These are phyloP conservation scores for Rhodophaea formosa DNA, from an alignment of 2,888 invertebrate species.

Conservation along the genomic window DNA sequence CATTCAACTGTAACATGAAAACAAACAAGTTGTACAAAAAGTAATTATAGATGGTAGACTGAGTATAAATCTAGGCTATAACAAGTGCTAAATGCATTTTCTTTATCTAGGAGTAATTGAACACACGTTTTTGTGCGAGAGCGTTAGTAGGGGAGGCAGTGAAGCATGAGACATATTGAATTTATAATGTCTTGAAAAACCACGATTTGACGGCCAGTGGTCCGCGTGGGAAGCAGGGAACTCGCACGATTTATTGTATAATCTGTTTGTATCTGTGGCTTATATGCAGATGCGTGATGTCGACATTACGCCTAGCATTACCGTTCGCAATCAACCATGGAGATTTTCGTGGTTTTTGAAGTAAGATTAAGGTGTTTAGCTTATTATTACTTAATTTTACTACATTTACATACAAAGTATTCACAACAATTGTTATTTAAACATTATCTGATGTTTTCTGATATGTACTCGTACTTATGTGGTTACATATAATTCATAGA, in stretches of 20 bases:
- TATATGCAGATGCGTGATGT: slow-evolving; percentile 7
- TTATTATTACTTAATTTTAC: too few relatives aligned
- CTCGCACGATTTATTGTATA: slow-evolving; percentile 50
- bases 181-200: slow-evolving; percentile 63
- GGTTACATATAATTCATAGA: too few relatives aligned
- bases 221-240: slow-evolving; percentile 64
- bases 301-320: not conserved
- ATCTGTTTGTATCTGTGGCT: slow-evolving; percentile 17
- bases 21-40: slow-evolving; percentile 9
- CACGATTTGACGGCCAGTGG: slow-evolving; percentile 65
- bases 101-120: slow-evolving; percentile 38
- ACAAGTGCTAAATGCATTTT: slow-evolving; percentile 14
- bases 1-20: slow-evolving; percentile 11
- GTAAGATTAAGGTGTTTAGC: too few relatives aligned
- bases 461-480: too few relatives aligned
- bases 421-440: too few relatives aligned
- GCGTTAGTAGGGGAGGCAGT: slow-evolving; percentile 54
- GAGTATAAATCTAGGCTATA: slow-evolving; percentile 14
- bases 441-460: too few relatives aligned
- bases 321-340: not conserved
- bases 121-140: slow-evolving; percentile 61
- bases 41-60: not conserved
- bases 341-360: not conserved
- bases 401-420: too few relatives aligned
- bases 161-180: slow-evolving; percentile 70